A percentile compares a stretch with the other conserved stretches of the same genome.
These are phyloP conservation scores for Diphyllodes magnificus DNA, from an alignment of 2,113 vertebrate genomes.

Conservation along the genomic window DNA sequence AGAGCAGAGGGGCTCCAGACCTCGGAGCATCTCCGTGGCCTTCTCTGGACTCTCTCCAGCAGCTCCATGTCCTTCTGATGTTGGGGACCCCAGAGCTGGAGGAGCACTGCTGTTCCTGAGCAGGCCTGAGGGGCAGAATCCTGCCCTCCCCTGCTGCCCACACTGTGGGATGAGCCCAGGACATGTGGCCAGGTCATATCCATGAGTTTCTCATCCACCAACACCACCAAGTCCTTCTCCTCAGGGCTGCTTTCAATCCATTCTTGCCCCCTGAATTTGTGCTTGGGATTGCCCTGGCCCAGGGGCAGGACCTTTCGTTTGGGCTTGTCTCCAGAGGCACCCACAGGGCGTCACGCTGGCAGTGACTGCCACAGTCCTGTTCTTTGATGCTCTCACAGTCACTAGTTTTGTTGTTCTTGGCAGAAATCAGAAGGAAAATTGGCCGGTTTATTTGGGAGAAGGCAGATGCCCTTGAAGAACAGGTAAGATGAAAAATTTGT, in stretches of 20 bases:
- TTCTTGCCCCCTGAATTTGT: not conserved
- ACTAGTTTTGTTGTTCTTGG: not conserved
- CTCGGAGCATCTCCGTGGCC: accelerated
- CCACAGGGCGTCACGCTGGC: not conserved
- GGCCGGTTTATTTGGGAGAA: conserved; percentile 79
- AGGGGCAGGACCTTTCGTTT: not conserved
- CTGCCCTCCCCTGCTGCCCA: not conserved
- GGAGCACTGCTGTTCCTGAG: not conserved
- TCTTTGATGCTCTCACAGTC: not conserved
- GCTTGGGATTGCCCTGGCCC: not conserved
- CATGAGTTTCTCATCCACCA: not conserved
- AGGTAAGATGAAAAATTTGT: conserved; percentile 57
- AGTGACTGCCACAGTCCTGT: accelerated
- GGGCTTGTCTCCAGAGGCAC: not conserved
- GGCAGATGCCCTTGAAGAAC: not conserved
- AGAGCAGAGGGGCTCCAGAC: not conserved
- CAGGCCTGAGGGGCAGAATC: not conserved
- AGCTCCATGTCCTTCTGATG: not conserved
- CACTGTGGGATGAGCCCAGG: not conserved
- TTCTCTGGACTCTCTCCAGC: not conserved
- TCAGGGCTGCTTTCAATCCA: not conserved
- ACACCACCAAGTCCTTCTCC: not conserved
- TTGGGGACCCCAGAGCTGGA: not conserved
- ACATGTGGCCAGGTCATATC: accelerated
- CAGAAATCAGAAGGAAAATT: conserved; percentile 75